A percentile compares a stretch with the other conserved stretches of the same genome.
Conservation (phyloP, 2,113 vertebrate genomes). For the Misgurnus mizolepis region DNA sequence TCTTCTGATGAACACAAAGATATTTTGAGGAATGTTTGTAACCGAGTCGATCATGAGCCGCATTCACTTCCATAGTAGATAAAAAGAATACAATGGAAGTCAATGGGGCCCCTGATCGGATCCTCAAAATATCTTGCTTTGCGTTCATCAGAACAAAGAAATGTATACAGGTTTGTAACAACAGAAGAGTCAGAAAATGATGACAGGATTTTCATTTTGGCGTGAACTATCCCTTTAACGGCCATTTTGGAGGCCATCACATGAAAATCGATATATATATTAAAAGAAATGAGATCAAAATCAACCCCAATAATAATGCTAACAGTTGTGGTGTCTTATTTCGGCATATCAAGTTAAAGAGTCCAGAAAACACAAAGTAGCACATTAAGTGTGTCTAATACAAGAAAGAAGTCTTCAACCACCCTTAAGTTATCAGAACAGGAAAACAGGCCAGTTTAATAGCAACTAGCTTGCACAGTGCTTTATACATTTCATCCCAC, state of each 20-base stretch:
- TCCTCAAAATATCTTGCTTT: no score
- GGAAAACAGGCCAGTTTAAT: constrained; percentile 43
- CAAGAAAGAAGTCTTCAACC: constrained; percentile 48
- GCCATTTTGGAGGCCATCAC: neutral
- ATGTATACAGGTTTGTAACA: no score
- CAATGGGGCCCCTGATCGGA: no score
- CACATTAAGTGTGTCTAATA: constrained; percentile 54
- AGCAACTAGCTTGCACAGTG: constrained; percentile 21
- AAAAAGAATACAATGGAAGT: no score
- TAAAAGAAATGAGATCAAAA: constrained; percentile 19
- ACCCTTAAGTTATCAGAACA: constrained; percentile 29
- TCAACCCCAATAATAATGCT: constrained; percentile 45
- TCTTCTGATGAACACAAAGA: no score
- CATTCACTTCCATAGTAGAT: no score
- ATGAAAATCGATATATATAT: neutral
- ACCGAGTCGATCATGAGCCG: no score
- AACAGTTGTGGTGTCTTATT: constrained; percentile 57
- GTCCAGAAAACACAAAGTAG: constrained; percentile 52
- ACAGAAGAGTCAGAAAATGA: no score
- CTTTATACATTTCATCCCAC: constrained; percentile 26
- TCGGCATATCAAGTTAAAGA: constrained; percentile 65
- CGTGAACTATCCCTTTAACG: no score
- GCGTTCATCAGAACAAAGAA: no score
- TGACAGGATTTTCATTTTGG: no score
- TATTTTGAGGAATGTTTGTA: no score